These are phyloP conservation scores for Heliangelus exortis DNA, from an alignment of 2,797 vertebrate species.

Conservation along the genomic window DNA sequence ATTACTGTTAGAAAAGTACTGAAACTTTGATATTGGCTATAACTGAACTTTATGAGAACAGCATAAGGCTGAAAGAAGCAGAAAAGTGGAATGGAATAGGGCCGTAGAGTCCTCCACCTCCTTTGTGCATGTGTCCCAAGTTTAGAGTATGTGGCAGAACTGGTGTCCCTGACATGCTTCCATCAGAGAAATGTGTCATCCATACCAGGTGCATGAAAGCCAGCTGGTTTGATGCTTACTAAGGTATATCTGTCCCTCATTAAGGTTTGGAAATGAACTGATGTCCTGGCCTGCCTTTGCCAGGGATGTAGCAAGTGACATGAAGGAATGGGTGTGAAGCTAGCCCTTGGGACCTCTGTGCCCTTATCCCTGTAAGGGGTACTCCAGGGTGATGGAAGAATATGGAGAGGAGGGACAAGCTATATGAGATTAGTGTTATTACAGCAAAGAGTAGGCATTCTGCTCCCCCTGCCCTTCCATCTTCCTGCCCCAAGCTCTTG, in stretches of 20 bases:
- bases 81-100: background rate
- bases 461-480: background rate
- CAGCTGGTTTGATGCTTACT: background rate
- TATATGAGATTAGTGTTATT: background rate
- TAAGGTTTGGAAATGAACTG: background rate
- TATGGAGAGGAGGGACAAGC: background rate
- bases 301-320: background rate
- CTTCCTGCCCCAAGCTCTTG: background rate
- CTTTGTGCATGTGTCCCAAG: background rate
- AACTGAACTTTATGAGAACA: background rate
- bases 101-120: background rate
- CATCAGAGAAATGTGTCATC: background rate
- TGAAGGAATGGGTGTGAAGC: background rate
- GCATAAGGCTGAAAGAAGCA: background rate
- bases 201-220: background rate
- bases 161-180: background rate
- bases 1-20: background rate
- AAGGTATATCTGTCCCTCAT: background rate
- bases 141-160: background rate
- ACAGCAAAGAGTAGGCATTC: background rate
- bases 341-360: background rate
- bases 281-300: background rate
- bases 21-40: background rate
- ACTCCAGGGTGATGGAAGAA: background rate
- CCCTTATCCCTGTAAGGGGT: background rate